Percentiles rank a stretch among this genome's conserved stretches.
Evolutionary conservation across 92 coral and sea anemone genomes (phyloP).

Genomic region (Heliopora coerulea): DNA sequence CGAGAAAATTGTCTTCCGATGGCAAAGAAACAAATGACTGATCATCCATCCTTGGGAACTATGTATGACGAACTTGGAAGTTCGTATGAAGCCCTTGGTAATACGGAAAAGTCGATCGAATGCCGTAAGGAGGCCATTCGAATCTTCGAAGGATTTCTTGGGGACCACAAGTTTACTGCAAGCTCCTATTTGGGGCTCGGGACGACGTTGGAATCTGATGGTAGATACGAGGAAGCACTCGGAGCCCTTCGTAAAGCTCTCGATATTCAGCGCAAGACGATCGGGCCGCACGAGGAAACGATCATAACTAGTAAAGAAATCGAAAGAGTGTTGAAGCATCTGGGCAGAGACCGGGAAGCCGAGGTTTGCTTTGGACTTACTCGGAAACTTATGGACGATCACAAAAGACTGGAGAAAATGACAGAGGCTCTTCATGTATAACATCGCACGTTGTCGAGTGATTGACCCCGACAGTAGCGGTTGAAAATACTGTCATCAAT

Average conservation of each 20-base stretch:
- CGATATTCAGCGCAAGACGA: slow-evolving; percentile 71
- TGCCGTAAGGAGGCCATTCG: slow-evolving; percentile 73
- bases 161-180: slow-evolving; percentile 95
- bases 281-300: slow-evolving; percentile 81
- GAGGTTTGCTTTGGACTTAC: slow-evolving; percentile 23
- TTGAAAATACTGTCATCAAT: no score
- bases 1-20: slow-evolving; percentile 85
- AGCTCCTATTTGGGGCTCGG: slow-evolving; percentile 91
- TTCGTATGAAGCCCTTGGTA: slow-evolving; percentile 72
- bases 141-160: slow-evolving; percentile 74
- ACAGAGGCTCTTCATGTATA: slow-evolving; percentile 18
- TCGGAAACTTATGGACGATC: slow-evolving; percentile 15
- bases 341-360: slow-evolving; percentile 80
- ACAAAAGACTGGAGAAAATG: slow-evolving; percentile 28
- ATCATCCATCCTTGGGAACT: slow-evolving; percentile 90
- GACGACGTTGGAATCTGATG: slow-evolving; percentile 46
- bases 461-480: no score
- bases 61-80: slow-evolving; percentile 87
- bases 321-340: slow-evolving; percentile 58
- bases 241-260: slow-evolving; percentile 69
- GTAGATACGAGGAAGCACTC: slow-evolving; percentile 71
- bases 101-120: slow-evolving; percentile 62
- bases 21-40: slow-evolving; percentile 66
- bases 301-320: slow-evolving; percentile 58
- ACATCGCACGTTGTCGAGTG: no score